Evolutionary conservation across 2,113 vertebrate species (phyloP).

Genomic region (Atrichornis clamosus): DNA sequence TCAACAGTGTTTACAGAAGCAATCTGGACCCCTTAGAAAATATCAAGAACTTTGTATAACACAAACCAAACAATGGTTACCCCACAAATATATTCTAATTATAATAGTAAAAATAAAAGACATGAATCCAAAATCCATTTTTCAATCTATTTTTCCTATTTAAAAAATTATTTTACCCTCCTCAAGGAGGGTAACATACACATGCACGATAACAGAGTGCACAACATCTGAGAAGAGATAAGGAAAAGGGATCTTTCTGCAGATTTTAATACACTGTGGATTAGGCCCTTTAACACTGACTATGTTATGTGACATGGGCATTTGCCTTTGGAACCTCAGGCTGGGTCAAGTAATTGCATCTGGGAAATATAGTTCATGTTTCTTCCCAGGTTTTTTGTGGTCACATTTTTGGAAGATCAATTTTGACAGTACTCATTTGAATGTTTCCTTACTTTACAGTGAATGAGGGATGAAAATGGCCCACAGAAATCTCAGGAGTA

Average conservation of each 20-base stretch:
- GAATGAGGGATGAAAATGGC: neutral
- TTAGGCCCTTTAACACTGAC: neutral
- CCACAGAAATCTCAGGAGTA: slow-evolving; percentile 32
- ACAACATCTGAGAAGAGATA: neutral
- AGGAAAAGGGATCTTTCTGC: neutral
- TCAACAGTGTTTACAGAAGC: neutral
- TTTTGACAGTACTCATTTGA: slow-evolving; percentile 51
- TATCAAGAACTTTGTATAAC: neutral
- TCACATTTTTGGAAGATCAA: slow-evolving; percentile 17
- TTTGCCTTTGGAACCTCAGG: neutral
- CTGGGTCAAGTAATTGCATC: neutral
- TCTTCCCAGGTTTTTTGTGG: slow-evolving; percentile 8
- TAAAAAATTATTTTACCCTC: neutral
- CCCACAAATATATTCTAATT: neutral
- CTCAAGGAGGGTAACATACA: neutral
- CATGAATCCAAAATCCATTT: neutral
- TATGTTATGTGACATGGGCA: neutral
- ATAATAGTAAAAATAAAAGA: neutral
- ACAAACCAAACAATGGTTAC: neutral
- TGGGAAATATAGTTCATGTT: slow-evolving; percentile 15
- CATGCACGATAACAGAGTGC: neutral
- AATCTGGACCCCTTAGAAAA: neutral
- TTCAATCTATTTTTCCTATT: neutral
- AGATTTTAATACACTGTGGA: neutral
- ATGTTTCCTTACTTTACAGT: slow-evolving; percentile 18